These are phyloP conservation scores for Meloidogyne hapla DNA, from an alignment of 1,140 invertebrate genomes.

Conservation along the genomic window DNA sequence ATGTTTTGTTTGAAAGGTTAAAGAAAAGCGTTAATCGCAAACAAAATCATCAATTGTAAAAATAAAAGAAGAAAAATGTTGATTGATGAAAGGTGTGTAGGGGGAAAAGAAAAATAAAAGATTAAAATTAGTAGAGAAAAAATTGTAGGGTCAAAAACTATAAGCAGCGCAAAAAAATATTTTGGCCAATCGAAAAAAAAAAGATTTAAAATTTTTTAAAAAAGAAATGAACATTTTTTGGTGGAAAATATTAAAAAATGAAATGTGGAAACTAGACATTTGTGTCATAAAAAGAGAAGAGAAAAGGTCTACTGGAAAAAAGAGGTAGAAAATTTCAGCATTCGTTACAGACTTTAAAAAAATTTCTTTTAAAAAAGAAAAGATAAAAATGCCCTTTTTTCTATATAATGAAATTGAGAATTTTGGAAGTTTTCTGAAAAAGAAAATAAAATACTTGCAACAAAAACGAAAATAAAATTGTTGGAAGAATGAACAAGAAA, in stretches of 20 bases:
- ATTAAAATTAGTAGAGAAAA: background rate
- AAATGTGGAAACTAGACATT: background rate
- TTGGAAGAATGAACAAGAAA: too few species aligned
- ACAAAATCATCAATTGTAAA: background rate
- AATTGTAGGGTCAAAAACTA: background rate
- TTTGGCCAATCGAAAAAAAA: background rate
- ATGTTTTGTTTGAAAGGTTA: background rate
- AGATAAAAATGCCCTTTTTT: too few species aligned
- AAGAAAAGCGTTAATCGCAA: background rate
- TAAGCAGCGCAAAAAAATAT: background rate
- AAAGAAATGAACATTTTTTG: background rate
- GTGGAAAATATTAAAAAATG: background rate
- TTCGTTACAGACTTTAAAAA: too few species aligned
- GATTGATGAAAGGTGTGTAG: background rate
- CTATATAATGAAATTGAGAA: too few species aligned
- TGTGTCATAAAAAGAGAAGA: too few species aligned
- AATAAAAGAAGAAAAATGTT: background rate
- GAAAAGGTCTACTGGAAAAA: too few species aligned
- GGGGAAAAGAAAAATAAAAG: background rate
- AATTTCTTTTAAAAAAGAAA: too few species aligned
- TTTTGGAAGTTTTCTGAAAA: too few species aligned
- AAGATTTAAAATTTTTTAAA: background rate
- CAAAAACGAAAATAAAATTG: too few species aligned
- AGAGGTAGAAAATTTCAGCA: too few species aligned
- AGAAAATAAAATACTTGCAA: too few species aligned